Evolutionary conservation across 2,113 vertebrate species (phyloP).

Genomic region (Sterrhoptilus dennistouni): DNA sequence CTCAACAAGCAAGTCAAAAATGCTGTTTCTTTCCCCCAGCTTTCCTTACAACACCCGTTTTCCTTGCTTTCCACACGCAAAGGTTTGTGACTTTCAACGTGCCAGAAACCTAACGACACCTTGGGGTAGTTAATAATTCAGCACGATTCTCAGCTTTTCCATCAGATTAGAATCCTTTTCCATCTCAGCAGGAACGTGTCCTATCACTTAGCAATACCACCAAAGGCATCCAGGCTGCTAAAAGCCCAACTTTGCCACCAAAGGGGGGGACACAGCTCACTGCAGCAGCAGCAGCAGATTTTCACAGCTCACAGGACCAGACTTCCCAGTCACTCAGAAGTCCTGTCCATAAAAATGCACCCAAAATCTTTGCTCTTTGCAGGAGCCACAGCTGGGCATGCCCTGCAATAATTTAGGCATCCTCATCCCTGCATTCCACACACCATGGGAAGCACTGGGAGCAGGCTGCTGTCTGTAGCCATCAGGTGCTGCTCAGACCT

Average conservation of each 20-base stretch:
- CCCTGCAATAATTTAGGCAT: neutral
- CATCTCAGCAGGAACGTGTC: neutral
- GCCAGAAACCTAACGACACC: conserved; percentile 16
- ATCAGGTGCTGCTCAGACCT: neutral
- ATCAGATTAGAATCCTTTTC: conserved; percentile 35
- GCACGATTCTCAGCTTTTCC: conserved; percentile 3
- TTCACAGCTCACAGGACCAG: neutral
- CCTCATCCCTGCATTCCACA: rapidly evolving
- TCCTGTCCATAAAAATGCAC: neutral
- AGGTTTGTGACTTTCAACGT: neutral
- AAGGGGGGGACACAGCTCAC: neutral
- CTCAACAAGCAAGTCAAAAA: neutral
- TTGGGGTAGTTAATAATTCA: conserved; percentile 32
- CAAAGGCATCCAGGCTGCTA: neutral
- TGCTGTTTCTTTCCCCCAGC: neutral
- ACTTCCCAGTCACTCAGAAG: neutral
- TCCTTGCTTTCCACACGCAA: neutral
- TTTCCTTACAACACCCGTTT: neutral
- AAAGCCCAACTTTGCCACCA: neutral
- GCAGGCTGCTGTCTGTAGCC: neutral
- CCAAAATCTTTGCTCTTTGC: neutral
- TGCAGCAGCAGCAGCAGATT: neutral
- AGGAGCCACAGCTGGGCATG: neutral
- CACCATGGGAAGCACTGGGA: neutral
- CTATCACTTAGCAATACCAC: neutral